Evolutionary conservation across 2,113 vertebrate species (phyloP).

Genomic region (Entomyzon cyanotis): DNA sequence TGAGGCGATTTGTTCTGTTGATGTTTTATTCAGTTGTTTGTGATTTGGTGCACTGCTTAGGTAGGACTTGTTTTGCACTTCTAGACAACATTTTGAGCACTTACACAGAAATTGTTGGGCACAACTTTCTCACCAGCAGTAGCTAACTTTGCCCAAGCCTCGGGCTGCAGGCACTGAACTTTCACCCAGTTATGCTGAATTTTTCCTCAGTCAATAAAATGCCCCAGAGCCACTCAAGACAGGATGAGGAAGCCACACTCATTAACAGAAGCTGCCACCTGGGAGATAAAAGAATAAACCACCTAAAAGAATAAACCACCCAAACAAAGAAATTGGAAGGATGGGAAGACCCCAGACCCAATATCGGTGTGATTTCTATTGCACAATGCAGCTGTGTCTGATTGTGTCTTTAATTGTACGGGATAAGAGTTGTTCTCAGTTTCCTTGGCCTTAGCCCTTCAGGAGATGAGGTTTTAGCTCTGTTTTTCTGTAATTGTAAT

Average conservation of each 20-base stretch:
- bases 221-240: background rate
- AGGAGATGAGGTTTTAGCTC: background rate
- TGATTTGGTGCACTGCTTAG: background rate
- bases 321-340: background rate
- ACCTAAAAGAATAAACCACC: too few relatives aligned
- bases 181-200: background rate
- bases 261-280: background rate
- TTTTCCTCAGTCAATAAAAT: background rate
- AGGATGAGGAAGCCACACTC: background rate
- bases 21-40: background rate
- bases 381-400: background rate
- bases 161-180: background rate
- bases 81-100: background rate
- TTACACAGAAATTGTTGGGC: background rate
- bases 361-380: background rate
- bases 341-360: background rate
- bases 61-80: background rate
- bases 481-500: background rate
- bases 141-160: background rate
- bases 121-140: background rate
- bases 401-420: background rate
- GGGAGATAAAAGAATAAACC: too few relatives aligned
- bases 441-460: background rate
- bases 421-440: background rate
- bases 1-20: slow-evolving; percentile 38